phyloP scores from a whole-genome alignment of 2,113 vertebrate genomes.

The Gambusia holbrooki region DNA sequence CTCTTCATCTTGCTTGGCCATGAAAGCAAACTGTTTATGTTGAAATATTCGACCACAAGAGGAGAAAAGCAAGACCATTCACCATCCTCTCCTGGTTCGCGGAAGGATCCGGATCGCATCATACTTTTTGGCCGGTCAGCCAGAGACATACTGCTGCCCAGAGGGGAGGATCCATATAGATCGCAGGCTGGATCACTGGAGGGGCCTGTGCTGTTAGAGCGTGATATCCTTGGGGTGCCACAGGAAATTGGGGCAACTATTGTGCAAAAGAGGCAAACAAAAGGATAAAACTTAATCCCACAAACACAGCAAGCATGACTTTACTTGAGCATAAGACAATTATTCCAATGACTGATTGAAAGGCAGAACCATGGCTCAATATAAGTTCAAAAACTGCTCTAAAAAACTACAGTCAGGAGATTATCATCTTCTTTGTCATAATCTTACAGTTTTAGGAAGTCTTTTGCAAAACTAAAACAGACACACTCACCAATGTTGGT shows the following conservation, averaged over 20 bases:
- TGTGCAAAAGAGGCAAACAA: conserved; percentile 11
- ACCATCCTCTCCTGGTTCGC: conserved; percentile 94
- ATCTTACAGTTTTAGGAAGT: background rate
- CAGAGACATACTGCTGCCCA: conserved; percentile 94
- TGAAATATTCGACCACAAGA: conserved; percentile 9
- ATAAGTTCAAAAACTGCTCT: conserved; percentile 47
- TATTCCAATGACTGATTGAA: conserved; percentile 57
- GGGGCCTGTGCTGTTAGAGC: conserved; percentile 97
- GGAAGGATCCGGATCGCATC: conserved; percentile 96
- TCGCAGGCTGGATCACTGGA: conserved; percentile 91
- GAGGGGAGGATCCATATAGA: conserved; percentile 90
- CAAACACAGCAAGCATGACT: conserved; percentile 5
- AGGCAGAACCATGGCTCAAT: conserved; percentile 47
- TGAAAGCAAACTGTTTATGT: conserved; percentile 14
- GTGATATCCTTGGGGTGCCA: conserved; percentile 89
- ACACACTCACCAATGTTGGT: conserved; percentile 91
- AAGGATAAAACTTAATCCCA: conserved; percentile 4
- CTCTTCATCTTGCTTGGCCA: background rate
- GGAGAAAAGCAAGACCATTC: conserved; percentile 58
- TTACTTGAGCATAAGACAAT: background rate
- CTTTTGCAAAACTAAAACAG: conserved; percentile 6
- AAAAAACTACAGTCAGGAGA: too few relatives aligned
- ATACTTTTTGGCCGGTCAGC: conserved; percentile 96
- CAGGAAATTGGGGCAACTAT: conserved; percentile 90
- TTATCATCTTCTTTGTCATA: too few relatives aligned